phyloP scores from a whole-genome alignment of 2,888 invertebrate genomes.

The Oligia strigilis region DNA sequence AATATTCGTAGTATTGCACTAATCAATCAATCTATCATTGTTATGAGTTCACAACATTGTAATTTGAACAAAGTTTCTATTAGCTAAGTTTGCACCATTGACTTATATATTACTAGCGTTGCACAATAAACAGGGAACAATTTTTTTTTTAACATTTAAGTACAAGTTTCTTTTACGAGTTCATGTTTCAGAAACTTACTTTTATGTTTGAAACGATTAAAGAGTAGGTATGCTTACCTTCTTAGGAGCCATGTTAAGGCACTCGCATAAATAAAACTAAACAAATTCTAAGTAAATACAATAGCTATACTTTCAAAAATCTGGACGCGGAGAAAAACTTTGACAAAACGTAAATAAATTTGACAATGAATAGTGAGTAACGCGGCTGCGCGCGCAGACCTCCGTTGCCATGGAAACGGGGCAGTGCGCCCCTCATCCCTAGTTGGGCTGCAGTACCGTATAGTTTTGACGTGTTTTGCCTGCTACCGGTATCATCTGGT shows the following conservation, averaged over 20 bases:
- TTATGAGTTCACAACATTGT: slow-evolving; percentile 11
- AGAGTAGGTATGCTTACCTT: slow-evolving; percentile 77
- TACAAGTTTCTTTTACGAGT: slow-evolving; percentile 21
- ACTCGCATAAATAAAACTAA: slow-evolving; percentile 49
- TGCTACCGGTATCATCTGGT: slow-evolving; percentile 29
- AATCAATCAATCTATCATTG: slow-evolving; percentile 21
- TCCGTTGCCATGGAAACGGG: slow-evolving; percentile 80
- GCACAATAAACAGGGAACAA: background rate
- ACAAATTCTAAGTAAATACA: slow-evolving; percentile 48
- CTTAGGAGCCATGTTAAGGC: slow-evolving; percentile 82
- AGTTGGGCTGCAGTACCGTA: slow-evolving; percentile 52
- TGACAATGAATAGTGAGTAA: slow-evolving; percentile 69
- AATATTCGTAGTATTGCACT: slow-evolving; percentile 22
- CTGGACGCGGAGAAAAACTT: slow-evolving; percentile 73
- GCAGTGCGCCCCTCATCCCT: slow-evolving; percentile 60
- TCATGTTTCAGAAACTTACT: slow-evolving; percentile 29
- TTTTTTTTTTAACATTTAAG: slow-evolving; percentile 3
- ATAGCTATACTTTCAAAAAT: slow-evolving; percentile 60
- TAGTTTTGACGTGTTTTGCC: slow-evolving; percentile 56
- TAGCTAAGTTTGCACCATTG: slow-evolving; percentile 4
- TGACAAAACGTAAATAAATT: slow-evolving; percentile 78
- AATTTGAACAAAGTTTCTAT: slow-evolving; percentile 11
- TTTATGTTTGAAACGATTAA: background rate
- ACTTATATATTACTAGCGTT: too few species aligned
- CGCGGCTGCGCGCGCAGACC: slow-evolving; percentile 84